These are phyloP conservation scores for Orthosia incerta DNA, from an alignment of 2,888 invertebrate genomes.

Conservation along the genomic window DNA sequence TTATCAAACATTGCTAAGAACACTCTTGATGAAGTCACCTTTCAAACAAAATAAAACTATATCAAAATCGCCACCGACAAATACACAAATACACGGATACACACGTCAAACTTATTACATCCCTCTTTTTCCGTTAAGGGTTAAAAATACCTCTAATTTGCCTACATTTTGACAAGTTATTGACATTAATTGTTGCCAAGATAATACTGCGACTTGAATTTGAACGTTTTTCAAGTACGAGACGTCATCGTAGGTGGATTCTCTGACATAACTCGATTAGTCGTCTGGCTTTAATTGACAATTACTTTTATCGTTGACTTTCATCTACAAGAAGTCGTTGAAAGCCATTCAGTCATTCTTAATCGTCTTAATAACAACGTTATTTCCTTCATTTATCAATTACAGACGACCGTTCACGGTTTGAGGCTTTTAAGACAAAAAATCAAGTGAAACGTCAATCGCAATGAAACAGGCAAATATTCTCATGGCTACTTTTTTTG, in stretches of 20 bases:
- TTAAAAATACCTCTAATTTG: no score
- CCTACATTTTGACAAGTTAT: no score
- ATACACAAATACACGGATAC: no score
- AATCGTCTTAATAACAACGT: slow-evolving; percentile 23
- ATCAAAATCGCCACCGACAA: no score
- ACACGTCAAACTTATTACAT: no score
- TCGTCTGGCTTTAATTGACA: neutral
- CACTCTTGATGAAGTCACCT: no score
- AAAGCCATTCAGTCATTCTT: slow-evolving; percentile 41
- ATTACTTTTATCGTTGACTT: slow-evolving; percentile 9
- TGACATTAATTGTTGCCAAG: no score
- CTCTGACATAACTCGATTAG: neutral
- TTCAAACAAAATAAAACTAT: no score
- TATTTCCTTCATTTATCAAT: slow-evolving; percentile 56
- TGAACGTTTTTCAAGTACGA: no score
- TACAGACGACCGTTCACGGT: slow-evolving; percentile 67
- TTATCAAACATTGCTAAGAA: no score
- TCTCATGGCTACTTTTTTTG: slow-evolving; percentile 79
- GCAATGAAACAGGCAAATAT: slow-evolving; percentile 75
- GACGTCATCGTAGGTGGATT: neutral
- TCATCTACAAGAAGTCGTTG: slow-evolving; percentile 21
- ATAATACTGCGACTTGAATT: no score
- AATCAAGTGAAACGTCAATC: slow-evolving; percentile 76
- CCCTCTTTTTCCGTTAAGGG: no score
- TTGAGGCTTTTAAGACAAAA: slow-evolving; percentile 74